phyloP scores from a whole-genome alignment of 2,888 invertebrate genomes.

The Caradrina clavipalpis region DNA sequence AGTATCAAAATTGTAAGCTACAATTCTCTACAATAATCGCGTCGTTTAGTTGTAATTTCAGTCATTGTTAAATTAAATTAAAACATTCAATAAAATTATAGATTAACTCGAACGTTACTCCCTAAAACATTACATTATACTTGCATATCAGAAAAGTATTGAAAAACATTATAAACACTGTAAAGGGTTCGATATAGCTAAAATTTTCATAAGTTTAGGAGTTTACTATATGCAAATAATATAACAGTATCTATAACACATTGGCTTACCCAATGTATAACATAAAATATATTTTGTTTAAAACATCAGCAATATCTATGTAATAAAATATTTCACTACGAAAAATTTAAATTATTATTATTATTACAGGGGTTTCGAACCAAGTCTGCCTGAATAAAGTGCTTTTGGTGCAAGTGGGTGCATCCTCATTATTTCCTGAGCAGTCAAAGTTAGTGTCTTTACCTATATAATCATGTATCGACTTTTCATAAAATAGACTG shows the following conservation, averaged over 20 bases:
- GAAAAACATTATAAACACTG: slow-evolving; percentile 51
- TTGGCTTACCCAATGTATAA: slow-evolving; percentile 35
- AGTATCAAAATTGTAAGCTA: slow-evolving; percentile 37
- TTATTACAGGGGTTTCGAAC: neutral
- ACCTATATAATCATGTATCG: neutral
- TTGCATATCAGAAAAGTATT: slow-evolving; percentile 49
- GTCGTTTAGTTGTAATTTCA: slow-evolving; percentile 43
- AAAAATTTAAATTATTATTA: slow-evolving; percentile 4
- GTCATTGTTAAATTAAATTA: slow-evolving; percentile 41
- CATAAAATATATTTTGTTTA: slow-evolving; percentile 47
- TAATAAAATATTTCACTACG: slow-evolving; percentile 42
- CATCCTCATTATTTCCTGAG: neutral
- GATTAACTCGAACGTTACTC: slow-evolving; percentile 24
- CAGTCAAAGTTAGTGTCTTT: neutral
- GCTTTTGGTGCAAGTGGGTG: neutral
- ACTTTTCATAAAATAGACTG: neutral
- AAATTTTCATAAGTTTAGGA: slow-evolving; percentile 45
- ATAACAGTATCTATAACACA: slow-evolving; percentile 30
- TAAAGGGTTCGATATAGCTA: slow-evolving; percentile 37
- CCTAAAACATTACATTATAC: slow-evolving; percentile 25
- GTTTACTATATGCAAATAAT: slow-evolving; percentile 46
- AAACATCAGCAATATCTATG: slow-evolving; percentile 36
- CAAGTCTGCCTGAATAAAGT: slow-evolving; percentile 15
- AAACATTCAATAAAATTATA: slow-evolving; percentile 20
- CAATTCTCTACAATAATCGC: slow-evolving; percentile 28